Percentiles rank a stretch among this genome's conserved stretches.
phyloP scores from a whole-genome alignment of 2,888 invertebrate species.

The Andrena flavipes region DNA sequence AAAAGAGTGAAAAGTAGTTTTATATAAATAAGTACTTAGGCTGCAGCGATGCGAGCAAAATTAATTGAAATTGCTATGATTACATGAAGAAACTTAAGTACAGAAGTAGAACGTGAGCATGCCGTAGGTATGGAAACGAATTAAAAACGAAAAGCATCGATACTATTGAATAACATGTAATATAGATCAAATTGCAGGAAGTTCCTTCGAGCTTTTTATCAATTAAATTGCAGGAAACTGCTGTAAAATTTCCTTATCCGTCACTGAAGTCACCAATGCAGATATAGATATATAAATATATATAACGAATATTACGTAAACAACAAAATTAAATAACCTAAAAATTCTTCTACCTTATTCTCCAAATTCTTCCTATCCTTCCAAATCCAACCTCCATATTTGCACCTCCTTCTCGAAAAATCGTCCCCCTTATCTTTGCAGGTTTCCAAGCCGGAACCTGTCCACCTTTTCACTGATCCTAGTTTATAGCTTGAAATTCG shows the following conservation, averaged over 20 bases:
- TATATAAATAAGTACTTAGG: not conserved
- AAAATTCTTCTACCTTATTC: not conserved
- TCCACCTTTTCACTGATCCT: not conserved
- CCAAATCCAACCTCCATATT: not conserved
- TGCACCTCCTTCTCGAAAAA: not conserved
- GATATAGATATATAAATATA: too few relatives aligned
- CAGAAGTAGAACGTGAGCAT: not conserved
- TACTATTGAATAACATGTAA: not conserved
- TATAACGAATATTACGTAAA: not conserved
- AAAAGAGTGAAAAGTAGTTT: not conserved
- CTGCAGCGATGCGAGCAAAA: not conserved
- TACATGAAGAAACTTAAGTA: not conserved
- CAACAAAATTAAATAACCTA: not conserved
- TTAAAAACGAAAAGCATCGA: not conserved
- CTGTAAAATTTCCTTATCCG: not conserved
- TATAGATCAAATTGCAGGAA: not conserved
- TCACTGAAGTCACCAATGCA: constrained; percentile 38
- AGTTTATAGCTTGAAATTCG: constrained; percentile 22
- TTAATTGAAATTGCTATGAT: not conserved
- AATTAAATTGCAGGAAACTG: not conserved
- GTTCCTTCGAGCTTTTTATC: not conserved
- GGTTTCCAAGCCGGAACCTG: not conserved
- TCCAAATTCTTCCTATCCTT: too few relatives aligned
- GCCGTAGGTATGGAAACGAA: too few relatives aligned
- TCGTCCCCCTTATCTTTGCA: not conserved